Evolutionary conservation across 2,113 vertebrate genomes (phyloP), one percentile per base, ranked within the genome.

Genomic region (Steatornis caripensis): DNA sequence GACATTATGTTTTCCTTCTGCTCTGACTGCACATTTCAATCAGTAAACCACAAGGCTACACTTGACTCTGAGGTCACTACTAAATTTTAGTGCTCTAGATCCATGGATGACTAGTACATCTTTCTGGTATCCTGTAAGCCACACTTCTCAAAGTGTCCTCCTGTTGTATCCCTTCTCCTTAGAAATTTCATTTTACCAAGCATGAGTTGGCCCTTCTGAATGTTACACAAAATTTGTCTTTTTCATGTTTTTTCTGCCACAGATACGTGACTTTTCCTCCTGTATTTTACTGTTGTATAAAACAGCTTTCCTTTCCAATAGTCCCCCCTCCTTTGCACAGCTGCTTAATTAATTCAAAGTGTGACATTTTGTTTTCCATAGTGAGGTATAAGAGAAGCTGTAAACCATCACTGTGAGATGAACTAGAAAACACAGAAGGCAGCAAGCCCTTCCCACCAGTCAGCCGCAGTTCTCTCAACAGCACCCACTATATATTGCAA

Each of bases 281-380:
- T n/a, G 2, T 45, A 65, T 84, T 88, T 87, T 49, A 65, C 43
- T 34, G 51, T 21, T 58, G 34, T 13, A 34, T 16, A 66, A 86
- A 89, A 64, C 64, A 92, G 64, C 45, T 89, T 95, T 86, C 58
- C 79, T 51, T 90, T 64, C 65, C 79, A 88, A 70, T 3, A 88
- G 75, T 19, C 62, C 53, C 69, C 36, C 36, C 16, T 55, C 37
- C 43, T 66, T 72, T 53, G 27, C 80, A 74, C 78, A 91, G 87
- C 90, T 84, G 64, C 60, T 85, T 89, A 91, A 93, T 74, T 77
- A 92, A 93, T 76, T 76, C 70, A 19, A 91, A 95, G 53, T 6
- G 72, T 96, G 90, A 94, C 91, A 87, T 94, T 93, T 89, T 69
- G 69, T 91, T 94, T 88, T 87, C 76, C 92, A 92, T 24, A 29